phyloP scores from a whole-genome alignment of 1,140 invertebrate genomes.

The Drosophila ironensis region DNA sequence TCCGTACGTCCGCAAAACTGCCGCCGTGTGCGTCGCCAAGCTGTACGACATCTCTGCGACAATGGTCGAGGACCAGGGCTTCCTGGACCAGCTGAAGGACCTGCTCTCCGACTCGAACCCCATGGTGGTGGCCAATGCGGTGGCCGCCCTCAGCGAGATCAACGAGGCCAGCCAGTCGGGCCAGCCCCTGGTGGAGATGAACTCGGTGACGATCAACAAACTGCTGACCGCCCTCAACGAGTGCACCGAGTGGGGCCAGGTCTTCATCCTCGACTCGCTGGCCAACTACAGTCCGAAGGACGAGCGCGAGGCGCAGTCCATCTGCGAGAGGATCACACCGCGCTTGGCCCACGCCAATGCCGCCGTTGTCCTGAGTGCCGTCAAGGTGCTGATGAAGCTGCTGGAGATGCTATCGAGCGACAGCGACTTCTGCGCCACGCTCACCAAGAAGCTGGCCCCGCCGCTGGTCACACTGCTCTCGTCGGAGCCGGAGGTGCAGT shows the following conservation, averaged over 20 bases:
- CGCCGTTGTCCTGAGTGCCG: slow-evolving; percentile 99
- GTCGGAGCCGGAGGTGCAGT: slow-evolving; percentile 99
- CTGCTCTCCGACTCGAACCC: slow-evolving; percentile 99
- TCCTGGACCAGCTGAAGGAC: slow-evolving; percentile 98
- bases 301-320: slow-evolving; percentile 99
- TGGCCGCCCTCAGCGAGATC: slow-evolving; percentile 99
- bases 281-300: slow-evolving; percentile 99
- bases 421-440: slow-evolving; percentile 95
- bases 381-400: slow-evolving; percentile 98
- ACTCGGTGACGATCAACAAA: slow-evolving; percentile 99
- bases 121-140: slow-evolving; percentile 99
- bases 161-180: slow-evolving; percentile 97
- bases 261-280: slow-evolving; percentile 98
- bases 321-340: slow-evolving; percentile 99
- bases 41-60: slow-evolving; percentile 99
- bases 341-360: slow-evolving; percentile 99
- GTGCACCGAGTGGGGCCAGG: slow-evolving; percentile 99
- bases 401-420: slow-evolving; percentile 98
- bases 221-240: slow-evolving; percentile 98
- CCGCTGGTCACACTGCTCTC: slow-evolving; percentile 99
- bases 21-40: slow-evolving; percentile 99
- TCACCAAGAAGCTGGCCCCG: slow-evolving; percentile 98
- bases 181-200: slow-evolving; percentile 96
- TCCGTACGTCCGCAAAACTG: slow-evolving; percentile 99
- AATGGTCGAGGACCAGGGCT: slow-evolving; percentile 93